These are phyloP conservation scores for Bombylius discolor DNA, from an alignment of 2,888 invertebrate genomes.

Conservation along the genomic window DNA sequence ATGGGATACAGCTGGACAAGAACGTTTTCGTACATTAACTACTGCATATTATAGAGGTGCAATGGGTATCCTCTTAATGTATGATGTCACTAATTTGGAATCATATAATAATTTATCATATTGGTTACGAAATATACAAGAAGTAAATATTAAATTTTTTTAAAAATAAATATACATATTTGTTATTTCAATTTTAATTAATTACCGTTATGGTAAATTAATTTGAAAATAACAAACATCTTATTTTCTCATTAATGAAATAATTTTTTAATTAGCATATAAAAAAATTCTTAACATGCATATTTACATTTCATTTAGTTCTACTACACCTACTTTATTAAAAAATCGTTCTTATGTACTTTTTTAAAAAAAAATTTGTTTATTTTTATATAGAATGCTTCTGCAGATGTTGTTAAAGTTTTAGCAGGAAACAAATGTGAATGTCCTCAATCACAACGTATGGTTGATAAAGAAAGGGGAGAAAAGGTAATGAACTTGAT, in stretches of 20 bases:
- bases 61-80: conserved; percentile 83
- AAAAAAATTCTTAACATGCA: too few relatives aligned
- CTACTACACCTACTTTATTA: background rate
- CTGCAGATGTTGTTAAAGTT: conserved; percentile 75
- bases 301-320: too few relatives aligned
- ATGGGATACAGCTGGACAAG: conserved; percentile 74
- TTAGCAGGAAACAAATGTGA: conserved; percentile 79
- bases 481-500: conserved; percentile 48
- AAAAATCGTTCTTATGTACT: background rate
- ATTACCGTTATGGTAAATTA: too few relatives aligned
- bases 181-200: too few relatives aligned
- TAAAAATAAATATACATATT: background rate
- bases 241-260: too few relatives aligned
- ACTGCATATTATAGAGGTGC: conserved; percentile 82
- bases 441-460: conserved; percentile 55
- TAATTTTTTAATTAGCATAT: too few relatives aligned
- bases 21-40: conserved; percentile 56
- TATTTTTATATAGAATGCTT: conserved; percentile 53
- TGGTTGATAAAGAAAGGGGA: conserved; percentile 65
- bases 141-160: conserved; percentile 41
- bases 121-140: conserved; percentile 82
- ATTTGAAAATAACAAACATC: too few relatives aligned
- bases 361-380: background rate
- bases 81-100: conserved; percentile 78
- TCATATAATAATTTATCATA: conserved; percentile 84